These are phyloP conservation scores for Caenorhabditis panamensis DNA, from an alignment of 2,888 invertebrate species.

Conservation along the genomic window DNA sequence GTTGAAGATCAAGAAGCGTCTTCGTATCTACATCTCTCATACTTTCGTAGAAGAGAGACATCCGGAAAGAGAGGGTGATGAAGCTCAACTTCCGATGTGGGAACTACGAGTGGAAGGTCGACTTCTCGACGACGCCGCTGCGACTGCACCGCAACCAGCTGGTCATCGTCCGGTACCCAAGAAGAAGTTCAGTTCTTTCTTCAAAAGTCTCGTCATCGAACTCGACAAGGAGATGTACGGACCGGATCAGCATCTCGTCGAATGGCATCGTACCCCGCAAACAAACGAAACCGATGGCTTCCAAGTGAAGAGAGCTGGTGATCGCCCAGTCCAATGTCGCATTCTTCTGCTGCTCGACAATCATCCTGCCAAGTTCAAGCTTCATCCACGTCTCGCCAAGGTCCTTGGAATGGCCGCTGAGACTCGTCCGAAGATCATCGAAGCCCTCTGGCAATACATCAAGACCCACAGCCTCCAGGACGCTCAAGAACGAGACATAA, in stretches of 20 bases:
- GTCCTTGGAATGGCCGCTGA: slow-evolving; percentile 97
- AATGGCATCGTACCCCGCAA: slow-evolving; percentile 98
- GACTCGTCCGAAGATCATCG: slow-evolving; percentile 96
- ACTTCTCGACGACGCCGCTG: slow-evolving; percentile 87
- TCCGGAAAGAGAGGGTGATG: slow-evolving; percentile 82
- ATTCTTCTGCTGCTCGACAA: slow-evolving; percentile 96
- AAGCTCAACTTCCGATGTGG: slow-evolving; percentile 86
- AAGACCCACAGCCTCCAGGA: slow-evolving; percentile 93
- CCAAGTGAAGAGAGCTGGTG: slow-evolving; percentile 97
- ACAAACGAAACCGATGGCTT: slow-evolving; percentile 92
- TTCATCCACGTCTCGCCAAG: slow-evolving; percentile 95
- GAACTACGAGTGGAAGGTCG: slow-evolving; percentile 98
- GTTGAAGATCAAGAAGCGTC: slow-evolving; percentile 94
- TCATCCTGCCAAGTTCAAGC: slow-evolving; percentile 96
- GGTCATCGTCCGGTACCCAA: slow-evolving; percentile 75
- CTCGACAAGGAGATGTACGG: slow-evolving; percentile 99
- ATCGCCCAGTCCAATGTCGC: slow-evolving; percentile 98
- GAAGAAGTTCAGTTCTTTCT: slow-evolving; percentile 98
- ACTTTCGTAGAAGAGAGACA: slow-evolving; percentile 95
- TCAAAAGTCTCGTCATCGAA: slow-evolving; percentile 98
- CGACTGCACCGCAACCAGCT: slow-evolving; percentile 21
- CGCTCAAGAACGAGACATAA: slow-evolving; percentile 94
- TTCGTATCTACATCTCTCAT: slow-evolving; percentile 98
- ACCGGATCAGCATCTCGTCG: slow-evolving; percentile 99
- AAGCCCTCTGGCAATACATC: slow-evolving; percentile 99